phyloP scores from a whole-genome alignment of 2,113 vertebrate species.

The Hydrochoerus hydrochaeris region DNA sequence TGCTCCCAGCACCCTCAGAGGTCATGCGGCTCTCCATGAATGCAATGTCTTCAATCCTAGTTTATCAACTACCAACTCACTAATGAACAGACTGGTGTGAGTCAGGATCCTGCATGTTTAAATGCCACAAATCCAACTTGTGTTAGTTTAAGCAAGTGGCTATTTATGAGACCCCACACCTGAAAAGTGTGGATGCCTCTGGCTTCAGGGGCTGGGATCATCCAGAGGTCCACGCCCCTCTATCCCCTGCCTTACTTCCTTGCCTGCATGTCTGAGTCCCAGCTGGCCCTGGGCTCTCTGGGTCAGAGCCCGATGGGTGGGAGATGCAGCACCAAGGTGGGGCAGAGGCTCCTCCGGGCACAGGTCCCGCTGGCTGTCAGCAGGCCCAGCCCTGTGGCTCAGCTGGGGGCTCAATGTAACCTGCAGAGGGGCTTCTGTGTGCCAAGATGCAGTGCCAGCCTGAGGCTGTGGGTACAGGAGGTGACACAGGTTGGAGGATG shows the following conservation, averaged over 20 bases:
- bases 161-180: background rate
- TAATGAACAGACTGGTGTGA: background rate
- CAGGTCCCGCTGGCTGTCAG: background rate
- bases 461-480: background rate
- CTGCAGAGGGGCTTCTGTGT: too few species aligned
- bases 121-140: background rate
- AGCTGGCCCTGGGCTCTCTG: background rate
- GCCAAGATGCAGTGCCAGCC: rapidly evolving
- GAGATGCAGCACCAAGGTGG: background rate
- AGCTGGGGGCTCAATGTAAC: too few species aligned
- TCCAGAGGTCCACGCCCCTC: too few species aligned
- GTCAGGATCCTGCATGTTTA: background rate
- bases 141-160: too few species aligned
- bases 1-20: background rate
- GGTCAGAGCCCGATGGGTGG: background rate
- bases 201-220: rapidly evolving
- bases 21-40: too few species aligned
- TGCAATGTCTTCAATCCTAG: too few species aligned
- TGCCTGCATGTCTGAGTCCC: background rate
- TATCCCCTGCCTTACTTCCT: background rate
- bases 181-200: background rate
- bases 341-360: background rate
- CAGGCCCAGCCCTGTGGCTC: background rate
- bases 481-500: background rate
- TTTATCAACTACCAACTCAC: background rate